Evolutionary conservation across 1,140 invertebrate species (phyloP), one percentile per base, ranked within the genome.

Genomic region (Maniola jurtina): DNA sequence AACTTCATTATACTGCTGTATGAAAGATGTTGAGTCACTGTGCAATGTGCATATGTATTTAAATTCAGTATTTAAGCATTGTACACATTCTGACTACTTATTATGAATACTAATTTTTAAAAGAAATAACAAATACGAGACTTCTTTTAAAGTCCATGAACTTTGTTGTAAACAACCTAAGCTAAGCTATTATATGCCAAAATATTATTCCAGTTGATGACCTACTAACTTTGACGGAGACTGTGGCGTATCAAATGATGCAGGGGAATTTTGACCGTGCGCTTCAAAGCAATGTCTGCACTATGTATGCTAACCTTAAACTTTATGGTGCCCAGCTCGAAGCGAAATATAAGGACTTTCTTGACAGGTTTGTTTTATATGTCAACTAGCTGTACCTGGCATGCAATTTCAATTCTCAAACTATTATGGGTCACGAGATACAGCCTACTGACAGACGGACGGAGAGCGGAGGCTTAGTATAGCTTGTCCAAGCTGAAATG

Each of bases 251-350:
- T 75, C 92, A 93, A 77, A 92, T 95, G 76, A 93, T 93, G 80
- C 93, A 93, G 81, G 84, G 88, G 35, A 89, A 86, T 80, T 93
- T 92, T 88, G 93, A 94, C 81, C 89, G 89, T 86, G 91, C 90
- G 61, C 89, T 94, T 64, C 93, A 93, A 80, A 89, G 89, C 70
- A 94, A 92, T 81, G 92, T 95, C 48, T 90, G 93, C 48, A 92
- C 92, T 57, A 93, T 95, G 92, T 95, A 94, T 76, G 93, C 93
- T 77, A 94, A 95, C 74, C 84, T 96, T 47, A 95, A 95, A 75
- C 91, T 94, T 11, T 94, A 94, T 83, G 95, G 95, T 65, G 93
- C 93, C 64, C 94, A 96, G 78, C 89, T 96, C 75, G 95, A 96
- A 92, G 90, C 92, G 70, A 91, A 94, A 68, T 95, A 95, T 75